Evolutionary conservation across 2,888 invertebrate species (phyloP).

Genomic region (Drosophila setosimentum): DNA sequence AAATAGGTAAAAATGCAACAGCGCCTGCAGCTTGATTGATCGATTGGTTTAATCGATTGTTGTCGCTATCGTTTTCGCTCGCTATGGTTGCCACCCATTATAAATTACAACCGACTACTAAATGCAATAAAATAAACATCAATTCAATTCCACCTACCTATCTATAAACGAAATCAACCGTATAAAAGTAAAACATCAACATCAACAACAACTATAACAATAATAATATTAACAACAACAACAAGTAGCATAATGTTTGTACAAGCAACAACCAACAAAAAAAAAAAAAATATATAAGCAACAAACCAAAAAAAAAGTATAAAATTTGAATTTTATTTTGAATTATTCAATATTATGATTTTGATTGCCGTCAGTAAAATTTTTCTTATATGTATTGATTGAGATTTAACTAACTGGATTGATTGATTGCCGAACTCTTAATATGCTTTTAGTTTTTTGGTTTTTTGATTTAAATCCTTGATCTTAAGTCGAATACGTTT

Average conservation of each 20-base stretch:
- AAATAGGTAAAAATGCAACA: conserved; percentile 62
- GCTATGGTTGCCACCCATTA: conserved; percentile 41
- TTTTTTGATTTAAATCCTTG: conserved; percentile 19
- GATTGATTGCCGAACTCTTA: conserved; percentile 31
- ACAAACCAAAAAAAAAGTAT: conserved; percentile 16
- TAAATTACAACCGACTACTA: conserved; percentile 18
- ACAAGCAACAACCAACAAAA: conserved; percentile 39
- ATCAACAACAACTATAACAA: conserved; percentile 43
- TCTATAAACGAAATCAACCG: conserved; percentile 34
- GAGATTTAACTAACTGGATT: conserved; percentile 47
- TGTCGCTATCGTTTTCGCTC: conserved; percentile 48
- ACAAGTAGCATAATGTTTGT: conserved; percentile 65
- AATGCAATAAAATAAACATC: conserved; percentile 12
- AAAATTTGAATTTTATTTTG: conserved; percentile 26
- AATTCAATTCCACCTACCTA: conserved; percentile 47
- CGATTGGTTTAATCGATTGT: conserved; percentile 64
- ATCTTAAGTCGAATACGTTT: conserved; percentile 36
- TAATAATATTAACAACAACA: conserved; percentile 41
- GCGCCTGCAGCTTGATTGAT: conserved; percentile 75
- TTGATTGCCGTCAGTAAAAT: conserved; percentile 31
- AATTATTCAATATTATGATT: conserved; percentile 16
- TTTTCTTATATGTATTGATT: conserved; percentile 34
- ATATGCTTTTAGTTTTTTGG: conserved; percentile 27
- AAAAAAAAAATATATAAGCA: conserved; percentile 19
- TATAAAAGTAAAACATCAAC: conserved; percentile 39